Base-by-base conservation (phyloP, 2,888 invertebrate species). In the Rotaria macrura region DNA sequence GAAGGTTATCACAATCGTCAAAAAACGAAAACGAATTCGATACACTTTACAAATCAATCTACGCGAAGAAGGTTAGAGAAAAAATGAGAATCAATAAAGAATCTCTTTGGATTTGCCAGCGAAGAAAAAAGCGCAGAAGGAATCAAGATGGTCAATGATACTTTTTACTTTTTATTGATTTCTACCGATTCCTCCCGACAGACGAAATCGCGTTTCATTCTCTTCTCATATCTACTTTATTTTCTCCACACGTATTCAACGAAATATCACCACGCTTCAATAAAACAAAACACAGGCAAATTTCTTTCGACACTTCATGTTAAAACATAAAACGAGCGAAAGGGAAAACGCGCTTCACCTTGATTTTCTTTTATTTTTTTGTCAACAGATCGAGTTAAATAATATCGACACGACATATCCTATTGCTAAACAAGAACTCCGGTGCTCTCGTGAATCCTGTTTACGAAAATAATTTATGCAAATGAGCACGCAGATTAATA, bases 1-100 rank as follows among this genome's bases (percentile, higher is more conserved):
- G 65, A 65, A 65, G 65, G 65, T 65, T 65, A 65, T 65, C 65
- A 65, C 65, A 65, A 20, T 65, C 65, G 65, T 65, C 65, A 65
- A 25, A 54, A 54, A 54, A 25, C 6, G 25, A 54, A 65, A 65
- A 65, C 65, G 65, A 65, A 65, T 65, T 65, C 38, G 65, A 65
- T 65, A 65, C 65, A 65, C 65, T 65, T 65, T 38, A 65, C 65
- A 34, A 65, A 65, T 65, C 65, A 65, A 65, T 65, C 65, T 34
- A 65, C 38, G 3, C 34, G 17, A 65, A 65, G 34, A 65, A 65
- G 65, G 65, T 65, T 65, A 65, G 14, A 38, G 38, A 6, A 65
- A 34, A 65, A 29, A 38, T 34, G 9, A 10, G 17, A 65, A 65
- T 34, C 5, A 65, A 20, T 17, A 38, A 29, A 65, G 34, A 65